A percentile compares a stretch with the other conserved stretches of the same genome.
Evolutionary conservation across 2,797 vertebrate species (phyloP).

Genomic region (Xerus rutilus): DNA sequence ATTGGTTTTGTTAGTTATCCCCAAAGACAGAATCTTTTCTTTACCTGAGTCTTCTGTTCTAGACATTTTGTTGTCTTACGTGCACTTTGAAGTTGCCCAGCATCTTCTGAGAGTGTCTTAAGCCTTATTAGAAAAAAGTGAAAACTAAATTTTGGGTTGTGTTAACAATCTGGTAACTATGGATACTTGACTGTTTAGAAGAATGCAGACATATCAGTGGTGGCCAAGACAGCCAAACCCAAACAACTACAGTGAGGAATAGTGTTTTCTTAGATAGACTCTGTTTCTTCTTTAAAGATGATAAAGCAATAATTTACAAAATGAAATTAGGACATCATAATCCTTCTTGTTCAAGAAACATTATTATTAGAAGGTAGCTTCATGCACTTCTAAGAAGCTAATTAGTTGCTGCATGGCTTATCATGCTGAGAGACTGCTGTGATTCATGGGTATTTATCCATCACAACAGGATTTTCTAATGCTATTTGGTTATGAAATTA

Average conservation of each 20-base stretch:
- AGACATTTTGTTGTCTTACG: background rate
- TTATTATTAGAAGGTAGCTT: conserved; percentile 34
- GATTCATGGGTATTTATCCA: conserved; percentile 75
- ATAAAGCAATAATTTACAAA: conserved; percentile 12
- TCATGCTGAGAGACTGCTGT: conserved; percentile 59
- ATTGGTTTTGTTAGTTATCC: background rate
- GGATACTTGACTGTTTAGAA: background rate
- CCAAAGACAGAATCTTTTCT: background rate
- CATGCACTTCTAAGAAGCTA: conserved; percentile 61
- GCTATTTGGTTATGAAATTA: conserved; percentile 77
- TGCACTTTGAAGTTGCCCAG: background rate
- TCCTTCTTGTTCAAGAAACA: conserved; percentile 32
- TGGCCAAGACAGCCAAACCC: background rate
- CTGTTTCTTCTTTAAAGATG: conserved; percentile 9
- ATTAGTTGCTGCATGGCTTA: conserved; percentile 13
- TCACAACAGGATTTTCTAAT: conserved; percentile 66
- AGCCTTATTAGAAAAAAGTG: background rate
- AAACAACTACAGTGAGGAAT: background rate
- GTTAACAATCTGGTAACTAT: background rate
- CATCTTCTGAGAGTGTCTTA: background rate
- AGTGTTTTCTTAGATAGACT: background rate
- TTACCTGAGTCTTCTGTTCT: background rate
- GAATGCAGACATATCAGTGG: background rate
- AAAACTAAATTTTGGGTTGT: background rate
- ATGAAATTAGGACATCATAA: conserved; percentile 58